Evolutionary conservation across 2,113 vertebrate genomes (phyloP).

Genomic region (Cinclus cinclus): DNA sequence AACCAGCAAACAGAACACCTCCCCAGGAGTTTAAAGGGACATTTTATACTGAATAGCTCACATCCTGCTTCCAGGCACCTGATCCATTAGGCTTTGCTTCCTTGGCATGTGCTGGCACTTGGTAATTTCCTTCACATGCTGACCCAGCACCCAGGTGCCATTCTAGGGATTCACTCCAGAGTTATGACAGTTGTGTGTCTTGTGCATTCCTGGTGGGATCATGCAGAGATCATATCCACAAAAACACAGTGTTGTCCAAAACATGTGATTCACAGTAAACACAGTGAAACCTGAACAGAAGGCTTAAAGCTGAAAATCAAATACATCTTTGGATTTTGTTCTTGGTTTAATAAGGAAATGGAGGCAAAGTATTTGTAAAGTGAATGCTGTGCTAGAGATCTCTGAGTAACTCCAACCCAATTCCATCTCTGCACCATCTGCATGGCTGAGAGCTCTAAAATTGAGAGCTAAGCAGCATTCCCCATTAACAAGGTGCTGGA

Average conservation of each 20-base stretch:
- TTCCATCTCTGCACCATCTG: not conserved
- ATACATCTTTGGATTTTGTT: not conserved
- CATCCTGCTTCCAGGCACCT: conserved; percentile 7
- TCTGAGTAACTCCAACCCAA: not conserved
- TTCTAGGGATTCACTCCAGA: not conserved
- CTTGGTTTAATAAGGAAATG: not conserved
- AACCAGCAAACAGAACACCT: not conserved
- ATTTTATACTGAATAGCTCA: not conserved
- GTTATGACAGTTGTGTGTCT: not conserved
- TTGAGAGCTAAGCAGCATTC: not conserved
- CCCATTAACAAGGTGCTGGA: not conserved
- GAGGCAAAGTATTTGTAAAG: not conserved
- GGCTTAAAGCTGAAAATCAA: not conserved
- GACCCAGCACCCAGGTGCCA: not conserved
- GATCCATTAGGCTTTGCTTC: not conserved
- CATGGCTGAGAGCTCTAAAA: not conserved
- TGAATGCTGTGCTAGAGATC: not conserved
- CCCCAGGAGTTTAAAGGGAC: not conserved
- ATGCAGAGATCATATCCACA: not conserved
- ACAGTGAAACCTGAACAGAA: not conserved
- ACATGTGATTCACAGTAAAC: not conserved
- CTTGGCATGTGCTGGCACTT: not conserved
- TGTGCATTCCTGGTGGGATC: not conserved
- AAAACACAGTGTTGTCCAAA: not conserved
- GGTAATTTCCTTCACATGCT: not conserved